These are phyloP conservation scores for Parascotia fuliginaria DNA, from an alignment of 2,888 invertebrate species.

Conservation along the genomic window DNA sequence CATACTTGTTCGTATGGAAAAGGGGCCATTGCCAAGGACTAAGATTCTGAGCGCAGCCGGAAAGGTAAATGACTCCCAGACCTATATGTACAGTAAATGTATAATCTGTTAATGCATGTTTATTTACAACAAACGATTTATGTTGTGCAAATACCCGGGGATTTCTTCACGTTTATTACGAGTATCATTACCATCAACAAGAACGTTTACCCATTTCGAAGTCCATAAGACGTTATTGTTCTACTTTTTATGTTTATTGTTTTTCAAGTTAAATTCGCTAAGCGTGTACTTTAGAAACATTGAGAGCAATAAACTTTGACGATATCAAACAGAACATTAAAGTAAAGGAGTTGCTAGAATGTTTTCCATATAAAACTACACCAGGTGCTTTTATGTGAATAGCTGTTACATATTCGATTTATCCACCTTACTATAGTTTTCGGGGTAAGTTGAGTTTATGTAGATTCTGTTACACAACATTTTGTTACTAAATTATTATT, in stretches of 20 bases:
- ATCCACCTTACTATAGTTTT: no score
- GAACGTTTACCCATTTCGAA: slow-evolving; percentile 31
- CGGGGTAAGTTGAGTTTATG: background rate
- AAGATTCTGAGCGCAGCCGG: slow-evolving; percentile 63
- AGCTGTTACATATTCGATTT: slow-evolving; percentile 8
- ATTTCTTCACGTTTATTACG: slow-evolving; percentile 29
- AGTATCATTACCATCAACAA: slow-evolving; percentile 24
- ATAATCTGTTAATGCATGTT: slow-evolving; percentile 32
- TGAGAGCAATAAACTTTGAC: slow-evolving; percentile 39
- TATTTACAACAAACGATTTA: slow-evolving; percentile 39
- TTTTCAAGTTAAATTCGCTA: slow-evolving; percentile 29
- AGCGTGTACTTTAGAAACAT: slow-evolving; percentile 29
- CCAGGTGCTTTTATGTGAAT: slow-evolving; percentile 6
- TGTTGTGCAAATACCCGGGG: slow-evolving; percentile 20
- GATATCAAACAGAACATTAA: slow-evolving; percentile 29
- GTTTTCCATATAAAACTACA: slow-evolving; percentile 18
- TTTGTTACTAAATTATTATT: no score
- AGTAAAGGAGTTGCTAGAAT: slow-evolving; percentile 25
- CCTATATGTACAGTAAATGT: slow-evolving; percentile 40
- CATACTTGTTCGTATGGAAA: slow-evolving; percentile 69
- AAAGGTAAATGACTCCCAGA: slow-evolving; percentile 74
- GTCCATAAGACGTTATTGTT: slow-evolving; percentile 42
- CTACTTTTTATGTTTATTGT: slow-evolving; percentile 44
- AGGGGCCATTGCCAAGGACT: slow-evolving; percentile 80
- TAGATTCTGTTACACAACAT: no score